Evolutionary conservation across 2,797 vertebrate genomes (phyloP).

Genomic region (Aythya fuligula): DNA sequence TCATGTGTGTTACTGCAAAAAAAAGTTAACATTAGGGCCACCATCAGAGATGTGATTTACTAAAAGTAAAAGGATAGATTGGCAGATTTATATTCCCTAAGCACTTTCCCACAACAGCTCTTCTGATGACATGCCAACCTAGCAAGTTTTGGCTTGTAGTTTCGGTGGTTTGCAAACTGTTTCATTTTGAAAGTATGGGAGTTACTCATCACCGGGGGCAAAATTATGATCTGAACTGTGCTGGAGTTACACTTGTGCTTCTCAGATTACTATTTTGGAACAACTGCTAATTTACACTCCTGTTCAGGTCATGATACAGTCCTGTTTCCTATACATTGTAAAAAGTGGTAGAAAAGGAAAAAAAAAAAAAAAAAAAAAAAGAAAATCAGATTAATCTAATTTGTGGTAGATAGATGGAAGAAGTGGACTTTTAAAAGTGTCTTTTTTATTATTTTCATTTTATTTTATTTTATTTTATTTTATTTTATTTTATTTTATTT

Average conservation of each 20-base stretch:
- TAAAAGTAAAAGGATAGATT: conserved; percentile 25
- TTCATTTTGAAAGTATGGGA: conserved; percentile 71
- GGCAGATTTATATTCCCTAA: conserved; percentile 51
- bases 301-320: neutral
- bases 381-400: neutral
- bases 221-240: conserved; percentile 46
- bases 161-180: conserved; percentile 74
- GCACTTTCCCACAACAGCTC: conserved; percentile 69
- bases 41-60: conserved; percentile 39
- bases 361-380: neutral
- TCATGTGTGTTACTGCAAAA: conserved; percentile 31
- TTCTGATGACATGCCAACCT: conserved; percentile 66
- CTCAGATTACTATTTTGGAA: conserved; percentile 33
- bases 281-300: neutral
- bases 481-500: neutral
- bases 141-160: conserved; percentile 74
- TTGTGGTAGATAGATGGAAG: neutral
- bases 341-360: neutral
- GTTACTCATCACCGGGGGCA: conserved; percentile 55
- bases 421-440: neutral
- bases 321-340: neutral
- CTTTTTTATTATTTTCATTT: neutral
- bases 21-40: conserved; percentile 18
- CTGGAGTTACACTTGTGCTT: neutral
- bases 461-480: neutral